Percentiles rank a stretch among this genome's conserved stretches.
These are phyloP conservation scores for Sarcophaga subvicina DNA, from an alignment of 2,888 invertebrate species.

Conservation along the genomic window DNA sequence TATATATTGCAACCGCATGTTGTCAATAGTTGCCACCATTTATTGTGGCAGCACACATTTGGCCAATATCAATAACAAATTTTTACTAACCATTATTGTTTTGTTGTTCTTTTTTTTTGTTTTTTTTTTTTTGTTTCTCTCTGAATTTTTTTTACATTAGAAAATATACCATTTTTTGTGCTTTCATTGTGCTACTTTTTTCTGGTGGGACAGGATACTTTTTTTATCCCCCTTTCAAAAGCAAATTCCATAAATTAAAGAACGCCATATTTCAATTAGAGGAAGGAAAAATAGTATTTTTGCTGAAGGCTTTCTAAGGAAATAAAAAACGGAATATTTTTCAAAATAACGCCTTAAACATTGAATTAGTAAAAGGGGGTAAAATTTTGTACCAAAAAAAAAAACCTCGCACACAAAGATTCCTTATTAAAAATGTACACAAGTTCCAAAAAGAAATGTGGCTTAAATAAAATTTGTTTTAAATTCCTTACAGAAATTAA, in stretches of 20 bases:
- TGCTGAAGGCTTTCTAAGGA: neutral
- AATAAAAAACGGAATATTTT: neutral
- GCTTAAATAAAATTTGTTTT: too few relatives aligned
- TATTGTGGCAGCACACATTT: constrained; percentile 52
- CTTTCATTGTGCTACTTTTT: neutral
- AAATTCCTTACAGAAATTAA: too few relatives aligned
- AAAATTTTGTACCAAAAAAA: too few relatives aligned
- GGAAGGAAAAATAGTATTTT: neutral
- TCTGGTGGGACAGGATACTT: neutral
- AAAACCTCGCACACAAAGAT: too few relatives aligned
- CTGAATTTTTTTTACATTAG: neutral
- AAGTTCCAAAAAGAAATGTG: too few relatives aligned
- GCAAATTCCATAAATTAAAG: constrained; percentile 38
- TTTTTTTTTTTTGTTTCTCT: constrained; percentile 15
- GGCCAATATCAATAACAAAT: constrained; percentile 61
- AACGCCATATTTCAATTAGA: constrained; percentile 31
- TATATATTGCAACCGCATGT: constrained; percentile 65
- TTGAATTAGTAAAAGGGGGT: too few relatives aligned
- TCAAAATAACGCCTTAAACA: neutral
- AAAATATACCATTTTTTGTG: constrained; percentile 11
- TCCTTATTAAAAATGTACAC: too few relatives aligned
- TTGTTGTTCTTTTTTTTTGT: neutral
- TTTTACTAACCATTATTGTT: constrained; percentile 19
- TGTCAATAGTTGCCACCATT: constrained; percentile 57
- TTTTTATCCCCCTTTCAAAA: neutral